A percentile compares a stretch with the other conserved stretches of the same genome.
phyloP scores from a whole-genome alignment of 2,888 invertebrate species.

The Noctua comes region DNA sequence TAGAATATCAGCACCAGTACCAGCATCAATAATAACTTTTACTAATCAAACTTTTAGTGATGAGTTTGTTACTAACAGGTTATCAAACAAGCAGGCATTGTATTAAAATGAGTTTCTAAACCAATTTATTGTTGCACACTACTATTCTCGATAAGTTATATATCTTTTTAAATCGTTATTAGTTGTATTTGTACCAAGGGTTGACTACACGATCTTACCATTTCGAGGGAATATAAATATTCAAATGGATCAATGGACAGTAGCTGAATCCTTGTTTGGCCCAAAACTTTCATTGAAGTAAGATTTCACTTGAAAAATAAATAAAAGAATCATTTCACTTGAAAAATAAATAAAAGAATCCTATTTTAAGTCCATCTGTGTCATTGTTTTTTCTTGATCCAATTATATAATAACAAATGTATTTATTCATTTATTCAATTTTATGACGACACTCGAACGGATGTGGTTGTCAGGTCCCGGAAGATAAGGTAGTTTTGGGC shows the following conservation, averaged over 20 bases:
- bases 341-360: too few relatives aligned
- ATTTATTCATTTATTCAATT: conserved; percentile 66
- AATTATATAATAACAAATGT: conserved; percentile 61
- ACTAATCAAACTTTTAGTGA: conserved; percentile 29
- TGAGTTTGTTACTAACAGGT: conserved; percentile 20
- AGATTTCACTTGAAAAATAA: background rate
- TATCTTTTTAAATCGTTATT: background rate
- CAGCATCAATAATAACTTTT: conserved; percentile 14
- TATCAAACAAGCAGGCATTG: background rate
- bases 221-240: conserved; percentile 5
- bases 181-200: background rate
- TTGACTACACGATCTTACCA: background rate
- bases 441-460: conserved; percentile 60
- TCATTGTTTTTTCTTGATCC: conserved; percentile 33
- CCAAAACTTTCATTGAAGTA: background rate
- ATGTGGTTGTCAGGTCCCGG: conserved; percentile 71
- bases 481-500: conserved; percentile 76
- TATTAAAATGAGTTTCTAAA: conserved; percentile 28
- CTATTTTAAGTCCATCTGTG: background rate
- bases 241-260: conserved; percentile 12
- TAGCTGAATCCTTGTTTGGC: background rate
- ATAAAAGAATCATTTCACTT: too few relatives aligned
- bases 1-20: background rate
- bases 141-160: background rate
- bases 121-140: conserved; percentile 8